phyloP scores from a whole-genome alignment of 2,888 invertebrate genomes.

The Brachypterus glaber region DNA sequence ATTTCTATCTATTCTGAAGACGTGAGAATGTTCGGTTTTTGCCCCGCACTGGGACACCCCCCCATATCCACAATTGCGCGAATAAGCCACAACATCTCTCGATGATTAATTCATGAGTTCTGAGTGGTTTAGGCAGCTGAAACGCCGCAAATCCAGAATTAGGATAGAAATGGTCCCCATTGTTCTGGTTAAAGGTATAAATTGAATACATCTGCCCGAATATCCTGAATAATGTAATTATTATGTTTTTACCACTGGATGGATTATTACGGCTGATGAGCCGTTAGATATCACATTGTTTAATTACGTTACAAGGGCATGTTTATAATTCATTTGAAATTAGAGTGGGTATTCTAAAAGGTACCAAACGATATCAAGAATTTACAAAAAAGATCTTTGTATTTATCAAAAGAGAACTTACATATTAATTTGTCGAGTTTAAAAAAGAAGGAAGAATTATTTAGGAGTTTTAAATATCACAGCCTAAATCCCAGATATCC shows the following conservation, averaged over 20 bases:
- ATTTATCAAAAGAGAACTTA: no score
- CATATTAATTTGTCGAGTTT: no score
- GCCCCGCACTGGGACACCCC: conserved; percentile 7
- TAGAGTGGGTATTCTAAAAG: no score
- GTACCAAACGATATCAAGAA: no score
- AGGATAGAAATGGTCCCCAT: conserved; percentile 35
- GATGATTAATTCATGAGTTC: conserved; percentile 40
- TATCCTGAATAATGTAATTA: conserved; percentile 25
- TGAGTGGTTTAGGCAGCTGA: conserved; percentile 37
- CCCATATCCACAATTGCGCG: conserved; percentile 21
- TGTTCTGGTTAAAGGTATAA: conserved; percentile 31
- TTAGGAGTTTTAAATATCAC: no score
- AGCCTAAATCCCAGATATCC: no score
- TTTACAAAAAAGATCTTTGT: no score
- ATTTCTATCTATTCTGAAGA: conserved; percentile 30
- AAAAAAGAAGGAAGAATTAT: no score
- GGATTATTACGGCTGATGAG: conserved; percentile 21
- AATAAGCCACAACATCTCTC: conserved; percentile 38
- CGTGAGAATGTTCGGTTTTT: conserved; percentile 21
- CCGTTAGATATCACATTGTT: no score
- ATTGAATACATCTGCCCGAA: conserved; percentile 28
- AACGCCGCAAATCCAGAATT: conserved; percentile 38
- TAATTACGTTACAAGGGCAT: no score
- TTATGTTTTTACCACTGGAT: conserved; percentile 23
- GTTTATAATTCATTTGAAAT: no score